A percentile compares a stretch with the other conserved stretches of the same genome.
These are phyloP conservation scores for Heliocidaris tuberculata DNA, from an alignment of 35 echinoderm and acorn worm species.

Conservation along the genomic window DNA sequence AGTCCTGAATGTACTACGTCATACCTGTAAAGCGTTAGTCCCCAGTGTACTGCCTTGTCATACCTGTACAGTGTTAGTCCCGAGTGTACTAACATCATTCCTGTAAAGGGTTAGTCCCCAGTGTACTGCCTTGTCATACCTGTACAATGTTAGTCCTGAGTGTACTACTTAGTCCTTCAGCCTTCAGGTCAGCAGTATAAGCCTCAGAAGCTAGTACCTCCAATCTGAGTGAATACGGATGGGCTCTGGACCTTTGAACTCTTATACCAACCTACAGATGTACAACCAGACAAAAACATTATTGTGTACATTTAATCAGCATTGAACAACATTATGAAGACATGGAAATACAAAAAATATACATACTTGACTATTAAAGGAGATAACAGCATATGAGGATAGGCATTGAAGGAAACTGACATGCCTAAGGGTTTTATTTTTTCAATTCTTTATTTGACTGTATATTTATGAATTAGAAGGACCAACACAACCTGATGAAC, in stretches of 20 bases:
- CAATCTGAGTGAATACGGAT: slow-evolving; percentile 59
- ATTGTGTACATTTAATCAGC: background rate
- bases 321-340: background rate
- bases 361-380: no score
- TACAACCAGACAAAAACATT: background rate
- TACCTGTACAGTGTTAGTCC: background rate
- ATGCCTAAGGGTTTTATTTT: no score
- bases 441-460: no score
- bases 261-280: slow-evolving; percentile 72
- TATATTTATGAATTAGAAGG: no score
- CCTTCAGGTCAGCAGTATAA: slow-evolving; percentile 29
- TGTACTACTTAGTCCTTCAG: background rate
- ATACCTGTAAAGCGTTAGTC: no score
- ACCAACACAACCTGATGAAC: no score
- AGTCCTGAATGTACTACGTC: no score
- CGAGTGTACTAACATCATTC: no score
- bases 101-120: no score
- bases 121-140: no score
- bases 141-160: slow-evolving; percentile 69
- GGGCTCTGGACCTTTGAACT: slow-evolving; percentile 73
- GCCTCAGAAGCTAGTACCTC: slow-evolving; percentile 59
- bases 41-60: background rate
- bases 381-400: no score
- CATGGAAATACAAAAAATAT: background rate
- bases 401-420: no score